Evolutionary conservation across 2,888 invertebrate species (phyloP), one percentile per base, ranked within the genome.

Genomic region (Ochropacha duplaris): DNA sequence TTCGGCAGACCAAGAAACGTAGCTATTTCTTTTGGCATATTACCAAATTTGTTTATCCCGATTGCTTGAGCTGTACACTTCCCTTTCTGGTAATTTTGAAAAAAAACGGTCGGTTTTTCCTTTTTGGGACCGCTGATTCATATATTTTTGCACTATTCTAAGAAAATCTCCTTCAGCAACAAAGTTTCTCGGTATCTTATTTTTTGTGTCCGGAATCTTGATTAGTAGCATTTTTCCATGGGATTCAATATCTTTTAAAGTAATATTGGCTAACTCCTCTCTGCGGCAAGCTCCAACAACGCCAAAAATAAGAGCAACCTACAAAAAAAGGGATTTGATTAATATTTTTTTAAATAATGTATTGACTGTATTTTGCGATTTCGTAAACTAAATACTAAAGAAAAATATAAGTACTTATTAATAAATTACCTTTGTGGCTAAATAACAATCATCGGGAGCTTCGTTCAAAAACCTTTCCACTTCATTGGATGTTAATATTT

Each of bases 1-100:
- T 64, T 50, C 4, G 59, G 39, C 11, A 65, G 56, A 39, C 51
- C 49, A 49, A 69, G 55, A 57, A 22, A 65, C 22, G 22, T 58
- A 3, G 66, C 66, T 6, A 69, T 62, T 62, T 66, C 58, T 54
- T 59, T 65, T 0, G 69, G 65, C 61, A 68, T 67, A 8, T 36
- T n/a, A 4, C 61, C 61, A 57, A 66, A 60, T 58, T 64, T 64
- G 49, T 64, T 67, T 26, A 55, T 59, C 22, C 61, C 64, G 31
- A 66, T 61, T 4, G 54, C 26, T 31, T 68, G 68, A 12, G 22
- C 1, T 5, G 58, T 66, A 54, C 67, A 69, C 55, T 61, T 69
- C 6, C 62, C 65, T n/a, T 57, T 64, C 8, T 57, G 58, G 34
- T 57, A 63, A 44, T 59, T 57, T 56, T 52, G 57, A n/a, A 52